A percentile compares a stretch with the other conserved stretches of the same genome.
Conservation (phyloP, 1,140 invertebrate species). For the Parasteatoda tepidariorum region DNA sequence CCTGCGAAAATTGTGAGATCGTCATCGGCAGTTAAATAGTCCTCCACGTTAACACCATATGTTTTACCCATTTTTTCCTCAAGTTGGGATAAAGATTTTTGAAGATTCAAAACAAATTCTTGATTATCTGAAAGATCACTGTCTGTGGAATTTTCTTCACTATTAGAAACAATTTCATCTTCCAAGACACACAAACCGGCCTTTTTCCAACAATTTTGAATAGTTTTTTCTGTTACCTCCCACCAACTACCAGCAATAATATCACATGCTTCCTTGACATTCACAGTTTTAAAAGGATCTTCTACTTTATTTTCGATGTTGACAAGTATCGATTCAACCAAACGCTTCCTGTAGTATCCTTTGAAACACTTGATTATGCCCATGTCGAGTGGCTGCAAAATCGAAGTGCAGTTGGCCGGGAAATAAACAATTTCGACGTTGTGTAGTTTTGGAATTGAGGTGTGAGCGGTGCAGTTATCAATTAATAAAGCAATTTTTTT, state of each 20-base stretch:
- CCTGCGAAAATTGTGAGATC: neutral
- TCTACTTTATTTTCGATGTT: neutral
- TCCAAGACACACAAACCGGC: constrained; percentile 6
- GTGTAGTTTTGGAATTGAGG: constrained; percentile 6
- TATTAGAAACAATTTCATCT: neutral
- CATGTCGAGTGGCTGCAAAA: neutral
- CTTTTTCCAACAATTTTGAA: constrained; percentile 4
- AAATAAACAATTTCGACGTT: neutral
- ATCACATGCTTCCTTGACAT: constrained; percentile 6
- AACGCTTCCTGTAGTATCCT: neutral
- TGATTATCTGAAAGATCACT: constrained; percentile 5
- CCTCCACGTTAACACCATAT: neutral
- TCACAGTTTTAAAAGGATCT: neutral
- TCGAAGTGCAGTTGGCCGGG: constrained; percentile 5
- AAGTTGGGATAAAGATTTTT: constrained; percentile 4
- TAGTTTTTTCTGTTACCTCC: constrained; percentile 10
- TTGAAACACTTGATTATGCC: constrained; percentile 20
- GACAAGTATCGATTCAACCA: neutral
- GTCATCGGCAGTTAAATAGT: neutral
- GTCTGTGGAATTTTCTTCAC: neutral
- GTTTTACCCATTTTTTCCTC: constrained; percentile 6
- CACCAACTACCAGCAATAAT: constrained; percentile 10
- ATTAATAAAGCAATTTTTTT: too few relatives aligned
- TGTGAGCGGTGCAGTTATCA: too few relatives aligned
- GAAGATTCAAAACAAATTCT: neutral